Base-by-base conservation (phyloP, 2,888 invertebrate species). In the Sisyra terminalis region DNA sequence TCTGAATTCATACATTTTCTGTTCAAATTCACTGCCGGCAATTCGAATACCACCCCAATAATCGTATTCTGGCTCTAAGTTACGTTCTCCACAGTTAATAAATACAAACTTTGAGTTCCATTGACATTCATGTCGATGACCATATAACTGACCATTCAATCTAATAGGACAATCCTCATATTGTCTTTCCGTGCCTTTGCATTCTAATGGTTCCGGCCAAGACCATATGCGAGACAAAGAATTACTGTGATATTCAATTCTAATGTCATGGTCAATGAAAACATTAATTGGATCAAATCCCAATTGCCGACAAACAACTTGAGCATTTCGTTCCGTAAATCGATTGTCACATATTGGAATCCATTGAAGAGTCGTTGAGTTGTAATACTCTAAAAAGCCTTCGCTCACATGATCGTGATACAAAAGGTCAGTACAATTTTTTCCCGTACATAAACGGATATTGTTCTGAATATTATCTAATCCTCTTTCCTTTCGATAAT, bases 21-120 rank as follows among this genome's bases (percentile, higher is more conserved):
- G 84, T 58, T 96, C 93, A 57, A 90, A 92, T 57, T 88, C 82
- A 3, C 85, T 75, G 56, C 86, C 78, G 1, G 92, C 81, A 57
- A 96, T 93, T 46, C 96, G 71, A 47, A 98, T 78, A 29, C 97
- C 97, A 34, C 97, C 98, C 98, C 98, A 99, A 55, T 90, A 89
- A 39, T 83, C 75, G 44, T 73, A 67, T 13, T 67, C 64, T 9
- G 71, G 66, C 3, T 74, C 66, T 4, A 81, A 61, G 55, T 80
- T 81, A 53, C 75, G 67, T 43, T 67, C 65, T 1, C 88, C 90
- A 56, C 98, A 98, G 51, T 87, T 81, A 11, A 98, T 77, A 55
- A 94, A 98, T 1, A 97, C 88, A 55, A 88, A 98, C 36, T 83
- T 73, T 2, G 82, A 82, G 59, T 92, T 81, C 85, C 90, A 92